Conservation (phyloP, 2,113 vertebrate genomes). For the Microtus montanus region DNA sequence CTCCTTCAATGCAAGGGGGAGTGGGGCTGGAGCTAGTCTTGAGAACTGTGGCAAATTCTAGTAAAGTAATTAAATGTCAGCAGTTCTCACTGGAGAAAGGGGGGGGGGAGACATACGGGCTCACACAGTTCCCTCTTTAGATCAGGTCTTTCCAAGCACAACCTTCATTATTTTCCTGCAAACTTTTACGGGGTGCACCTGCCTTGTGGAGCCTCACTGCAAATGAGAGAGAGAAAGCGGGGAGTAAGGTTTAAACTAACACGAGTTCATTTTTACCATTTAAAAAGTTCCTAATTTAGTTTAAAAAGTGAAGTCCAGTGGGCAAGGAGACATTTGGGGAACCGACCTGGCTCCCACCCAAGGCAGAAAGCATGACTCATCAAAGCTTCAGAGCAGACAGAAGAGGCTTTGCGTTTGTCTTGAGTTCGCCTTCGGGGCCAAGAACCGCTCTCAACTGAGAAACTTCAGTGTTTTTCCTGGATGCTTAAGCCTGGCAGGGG, state of each 20-base stretch:
- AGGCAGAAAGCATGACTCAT: conserved; percentile 71
- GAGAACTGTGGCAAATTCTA: background rate
- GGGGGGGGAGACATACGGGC: background rate
- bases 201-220: background rate
- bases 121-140: background rate
- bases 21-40: background rate
- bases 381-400: conserved; percentile 46
- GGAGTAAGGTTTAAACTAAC: conserved; percentile 32
- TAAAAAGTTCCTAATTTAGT: background rate
- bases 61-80: background rate
- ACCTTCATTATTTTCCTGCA: background rate
- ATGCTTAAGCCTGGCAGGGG: background rate
- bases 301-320: background rate
- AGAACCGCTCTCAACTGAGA: conserved; percentile 42
- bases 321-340: background rate
- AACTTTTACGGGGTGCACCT: conserved; percentile 43
- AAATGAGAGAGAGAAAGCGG: background rate
- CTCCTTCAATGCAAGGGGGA: conserved; percentile 18
- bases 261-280: background rate
- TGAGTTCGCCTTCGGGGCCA: conserved; percentile 48
- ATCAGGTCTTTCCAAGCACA: background rate
- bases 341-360: conserved; percentile 40
- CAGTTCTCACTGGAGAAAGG: background rate
- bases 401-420: conserved; percentile 51
- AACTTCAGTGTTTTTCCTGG: background rate